Evolutionary conservation across 2,113 vertebrate species (phyloP).

Genomic region (Scophthalmus maximus): DNA sequence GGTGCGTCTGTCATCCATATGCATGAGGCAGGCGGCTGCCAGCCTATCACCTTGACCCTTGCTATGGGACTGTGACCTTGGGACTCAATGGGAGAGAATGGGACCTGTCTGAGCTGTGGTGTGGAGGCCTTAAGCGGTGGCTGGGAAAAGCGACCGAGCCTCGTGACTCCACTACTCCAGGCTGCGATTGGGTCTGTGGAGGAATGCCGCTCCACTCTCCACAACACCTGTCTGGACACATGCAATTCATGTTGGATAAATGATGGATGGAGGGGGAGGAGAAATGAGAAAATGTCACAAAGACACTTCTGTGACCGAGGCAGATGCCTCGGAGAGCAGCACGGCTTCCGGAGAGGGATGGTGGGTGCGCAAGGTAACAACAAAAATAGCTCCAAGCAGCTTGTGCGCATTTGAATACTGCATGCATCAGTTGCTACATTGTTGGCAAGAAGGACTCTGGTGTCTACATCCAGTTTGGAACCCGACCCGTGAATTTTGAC

Average conservation of each 20-base stretch:
- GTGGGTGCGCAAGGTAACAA: not conserved
- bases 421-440: not conserved
- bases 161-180: constrained; percentile 33
- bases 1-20: constrained; percentile 80
- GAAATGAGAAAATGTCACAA: constrained; percentile 48
- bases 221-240: constrained; percentile 70
- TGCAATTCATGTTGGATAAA: constrained; percentile 50
- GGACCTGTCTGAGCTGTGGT: constrained; percentile 49
- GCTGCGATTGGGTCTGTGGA: constrained; percentile 35
- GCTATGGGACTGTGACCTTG: constrained; percentile 72
- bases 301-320: constrained; percentile 57
- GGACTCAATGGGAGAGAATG: constrained; percentile 70
- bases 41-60: constrained; percentile 80
- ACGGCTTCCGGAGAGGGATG: constrained; percentile 12
- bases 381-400: not conserved
- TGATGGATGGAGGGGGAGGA: constrained; percentile 75
- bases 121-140: constrained; percentile 58
- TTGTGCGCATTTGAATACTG: not conserved
- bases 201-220: constrained; percentile 50
- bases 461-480: not conserved
- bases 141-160: constrained; percentile 45
- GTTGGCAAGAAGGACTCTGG: not conserved
- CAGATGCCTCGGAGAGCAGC: constrained; percentile 45
- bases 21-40: constrained; percentile 72
- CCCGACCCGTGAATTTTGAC: not conserved